A percentile compares a stretch with the other conserved stretches of the same genome.
These are phyloP conservation scores for Microchrysa polita DNA, from an alignment of 2,888 invertebrate species.

Conservation along the genomic window DNA sequence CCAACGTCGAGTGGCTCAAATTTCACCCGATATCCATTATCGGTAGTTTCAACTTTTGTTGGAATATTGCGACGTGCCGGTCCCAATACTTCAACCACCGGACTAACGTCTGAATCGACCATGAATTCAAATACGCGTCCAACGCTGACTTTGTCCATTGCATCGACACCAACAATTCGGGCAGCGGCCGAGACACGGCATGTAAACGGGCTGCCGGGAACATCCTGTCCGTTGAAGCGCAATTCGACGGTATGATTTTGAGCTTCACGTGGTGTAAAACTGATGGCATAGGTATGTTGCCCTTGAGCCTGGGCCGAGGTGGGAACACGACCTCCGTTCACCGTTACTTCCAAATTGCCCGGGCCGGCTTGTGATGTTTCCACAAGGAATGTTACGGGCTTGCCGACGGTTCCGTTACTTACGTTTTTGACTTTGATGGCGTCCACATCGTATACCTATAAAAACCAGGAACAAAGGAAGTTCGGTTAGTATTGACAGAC, in stretches of 20 bases:
- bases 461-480: too few species aligned
- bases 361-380: constrained; percentile 99
- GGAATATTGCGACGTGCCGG: constrained; percentile 77
- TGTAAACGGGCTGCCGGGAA: constrained; percentile 76
- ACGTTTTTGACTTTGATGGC: constrained; percentile 95
- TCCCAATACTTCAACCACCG: constrained; percentile 82
- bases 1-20: constrained; percentile 92
- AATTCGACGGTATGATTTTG: constrained; percentile 93
- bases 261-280: constrained; percentile 93
- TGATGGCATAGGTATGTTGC: constrained; percentile 95
- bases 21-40: constrained; percentile 68
- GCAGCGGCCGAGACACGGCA: constrained; percentile 78
- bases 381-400: constrained; percentile 92
- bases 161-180: constrained; percentile 84
- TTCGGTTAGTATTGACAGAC: too few species aligned
- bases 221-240: constrained; percentile 94
- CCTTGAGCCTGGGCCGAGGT: constrained; percentile 97
- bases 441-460: constrained; percentile 90
- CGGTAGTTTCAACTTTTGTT: constrained; percentile 67
- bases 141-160: constrained; percentile 89
- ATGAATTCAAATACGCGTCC: constrained; percentile 84
- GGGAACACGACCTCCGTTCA: constrained; percentile 96
- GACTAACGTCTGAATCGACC: constrained; percentile 85
- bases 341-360: constrained; percentile 97
- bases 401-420: constrained; percentile 85